Base-by-base conservation (phyloP, 2,888 invertebrate species). In the Cremastobaeus sp. region DNA sequence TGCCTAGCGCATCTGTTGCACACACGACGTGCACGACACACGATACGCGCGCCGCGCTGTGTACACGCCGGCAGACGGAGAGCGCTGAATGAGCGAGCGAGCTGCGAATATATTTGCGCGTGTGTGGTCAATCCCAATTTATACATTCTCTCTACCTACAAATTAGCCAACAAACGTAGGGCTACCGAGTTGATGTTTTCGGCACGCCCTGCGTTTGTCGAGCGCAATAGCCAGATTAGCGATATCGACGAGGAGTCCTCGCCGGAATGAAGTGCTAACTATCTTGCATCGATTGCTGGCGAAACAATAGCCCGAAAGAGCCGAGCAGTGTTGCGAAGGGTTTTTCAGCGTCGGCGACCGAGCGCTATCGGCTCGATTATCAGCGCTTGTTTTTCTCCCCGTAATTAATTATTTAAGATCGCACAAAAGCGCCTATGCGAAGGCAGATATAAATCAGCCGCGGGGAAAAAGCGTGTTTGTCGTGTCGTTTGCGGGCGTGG, bases 1-100 rank as follows among this genome's bases (percentile, higher is more conserved):
- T 86, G 86, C 83, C 82, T 83, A 79, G 82, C 84, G 84, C 86
- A 86, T 86, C 86, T 86, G 86, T 86, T 87, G 86, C 86, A 80
- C 87, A 80, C 80, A 78, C 81, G 78, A 78, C 75, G 71, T 73
- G 76, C 75, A 78, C 78, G 76, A 77, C 72, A 71, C 78, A 78
- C 76, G 76, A 66, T 77, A 74, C 74, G 74, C 57, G 62, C 39
- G 32, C 47, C 47, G 34, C 52, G 39, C 71, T n/a, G n/a, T n/a
- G 34, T 11, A 3, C 34, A 6, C n/a, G 17, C 21, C 8, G 21
- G 5, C 8, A 48, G 55, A 57, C 11, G 25, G 62, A 52, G 15
- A 43, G 47, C 35, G 35, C 54, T 66, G 47, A 45, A 57, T 54
- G 54, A 54, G 59, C 65, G 66, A 59, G 64, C 50, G 68, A 77